Percentiles rank a stretch among this genome's conserved stretches.
Evolutionary conservation across 2,113 vertebrate species (phyloP).

Genomic region (Thamnophis sirtalis): DNA sequence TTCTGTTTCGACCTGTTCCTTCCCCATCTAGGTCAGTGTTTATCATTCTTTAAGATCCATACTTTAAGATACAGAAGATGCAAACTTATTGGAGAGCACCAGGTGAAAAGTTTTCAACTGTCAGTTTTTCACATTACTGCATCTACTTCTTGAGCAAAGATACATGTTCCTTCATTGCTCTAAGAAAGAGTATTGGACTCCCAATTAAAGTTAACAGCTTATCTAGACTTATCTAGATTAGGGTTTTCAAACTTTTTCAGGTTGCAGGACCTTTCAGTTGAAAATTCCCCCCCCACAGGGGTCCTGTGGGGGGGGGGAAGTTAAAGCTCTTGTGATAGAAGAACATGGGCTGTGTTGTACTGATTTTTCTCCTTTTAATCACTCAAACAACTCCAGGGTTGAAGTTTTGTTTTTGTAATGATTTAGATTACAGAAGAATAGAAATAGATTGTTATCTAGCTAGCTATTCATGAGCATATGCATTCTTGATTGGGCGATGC

Average conservation of each 20-base stretch:
- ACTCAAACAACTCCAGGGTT: neutral
- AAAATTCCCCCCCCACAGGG: accelerated
- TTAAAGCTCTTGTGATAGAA: neutral
- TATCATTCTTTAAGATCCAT: neutral
- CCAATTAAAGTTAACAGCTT: neutral
- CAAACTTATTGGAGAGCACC: neutral
- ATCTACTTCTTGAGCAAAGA: neutral
- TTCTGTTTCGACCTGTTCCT: too few relatives aligned
- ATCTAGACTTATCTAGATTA: neutral
- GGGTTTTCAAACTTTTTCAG: neutral
- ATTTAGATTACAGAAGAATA: neutral
- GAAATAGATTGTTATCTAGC: neutral
- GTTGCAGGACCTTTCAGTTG: neutral
- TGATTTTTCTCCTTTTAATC: neutral
- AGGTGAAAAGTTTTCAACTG: neutral
- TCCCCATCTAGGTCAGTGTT: neutral
- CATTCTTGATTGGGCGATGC: neutral
- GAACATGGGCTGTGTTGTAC: neutral
- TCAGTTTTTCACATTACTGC: neutral
- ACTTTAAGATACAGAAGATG: too few relatives aligned
- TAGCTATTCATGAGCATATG: neutral
- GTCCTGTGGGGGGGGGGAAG: too few relatives aligned
- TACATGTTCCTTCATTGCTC: neutral
- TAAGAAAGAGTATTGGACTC: neutral
- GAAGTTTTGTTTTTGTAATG: neutral